phyloP scores from a whole-genome alignment of 2,797 vertebrate species.

The Spheniscus humboldti region DNA sequence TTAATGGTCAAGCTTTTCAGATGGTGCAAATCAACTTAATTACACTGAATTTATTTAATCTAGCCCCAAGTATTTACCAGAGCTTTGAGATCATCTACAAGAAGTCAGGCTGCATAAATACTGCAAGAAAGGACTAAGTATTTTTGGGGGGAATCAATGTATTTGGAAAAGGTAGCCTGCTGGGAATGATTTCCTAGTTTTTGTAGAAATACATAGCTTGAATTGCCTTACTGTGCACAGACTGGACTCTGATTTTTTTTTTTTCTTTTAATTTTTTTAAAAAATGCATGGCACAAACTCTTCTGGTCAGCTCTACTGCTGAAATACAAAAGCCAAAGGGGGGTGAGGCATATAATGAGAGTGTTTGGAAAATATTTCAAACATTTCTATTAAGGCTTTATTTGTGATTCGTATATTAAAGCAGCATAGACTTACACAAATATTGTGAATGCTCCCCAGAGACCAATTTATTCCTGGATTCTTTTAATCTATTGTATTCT shows the following conservation, averaged over 20 bases:
- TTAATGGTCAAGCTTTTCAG: neutral
- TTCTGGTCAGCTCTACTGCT: neutral
- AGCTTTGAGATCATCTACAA: neutral
- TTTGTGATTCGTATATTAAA: neutral
- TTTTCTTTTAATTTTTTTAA: neutral
- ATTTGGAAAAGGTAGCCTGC: neutral
- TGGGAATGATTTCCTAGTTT: neutral
- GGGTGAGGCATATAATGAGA: neutral
- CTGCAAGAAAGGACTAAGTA: neutral
- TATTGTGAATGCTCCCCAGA: neutral
- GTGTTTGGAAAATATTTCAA: neutral
- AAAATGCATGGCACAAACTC: neutral
- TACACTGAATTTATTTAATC: neutral
- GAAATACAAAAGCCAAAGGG: neutral
- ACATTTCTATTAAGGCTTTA: neutral
- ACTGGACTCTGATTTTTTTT: too few species aligned
- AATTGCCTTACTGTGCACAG: neutral
- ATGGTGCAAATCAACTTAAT: neutral
- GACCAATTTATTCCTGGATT: slow-evolving; percentile 24
- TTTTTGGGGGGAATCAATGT: neutral
- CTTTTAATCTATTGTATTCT: slow-evolving; percentile 60
- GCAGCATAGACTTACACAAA: neutral
- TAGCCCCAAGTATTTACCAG: neutral
- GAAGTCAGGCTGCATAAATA: neutral
- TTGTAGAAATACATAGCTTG: neutral